phyloP scores from a whole-genome alignment of 2,797 vertebrate species.

The Darevskia mixta region DNA sequence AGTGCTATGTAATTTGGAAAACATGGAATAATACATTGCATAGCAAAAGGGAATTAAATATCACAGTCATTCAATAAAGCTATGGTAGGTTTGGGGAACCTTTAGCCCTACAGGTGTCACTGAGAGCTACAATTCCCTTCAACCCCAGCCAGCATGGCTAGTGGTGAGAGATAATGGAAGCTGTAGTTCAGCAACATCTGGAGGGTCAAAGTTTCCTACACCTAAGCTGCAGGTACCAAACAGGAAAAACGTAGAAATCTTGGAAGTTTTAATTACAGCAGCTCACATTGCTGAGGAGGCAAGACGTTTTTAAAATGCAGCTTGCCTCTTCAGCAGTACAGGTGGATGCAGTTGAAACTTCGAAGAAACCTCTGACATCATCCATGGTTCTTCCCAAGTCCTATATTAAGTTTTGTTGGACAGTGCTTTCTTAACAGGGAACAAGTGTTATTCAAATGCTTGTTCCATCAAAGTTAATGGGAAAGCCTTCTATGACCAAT shows the following conservation, averaged over 20 bases:
- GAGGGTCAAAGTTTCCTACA: too few relatives aligned
- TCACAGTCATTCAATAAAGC: neutral
- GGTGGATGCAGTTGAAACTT: neutral
- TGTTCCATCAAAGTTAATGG: neutral
- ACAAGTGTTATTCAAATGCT: neutral
- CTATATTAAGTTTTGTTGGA: neutral
- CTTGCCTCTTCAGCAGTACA: neutral
- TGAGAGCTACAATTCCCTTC: too few relatives aligned
- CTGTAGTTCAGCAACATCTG: too few relatives aligned
- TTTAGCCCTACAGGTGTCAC: too few relatives aligned
- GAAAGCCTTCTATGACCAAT: neutral
- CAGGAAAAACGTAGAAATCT: neutral
- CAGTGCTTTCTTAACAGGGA: neutral
- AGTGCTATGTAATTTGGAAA: neutral
- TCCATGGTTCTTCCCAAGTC: neutral
- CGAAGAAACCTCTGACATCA: neutral
- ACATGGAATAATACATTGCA: neutral
- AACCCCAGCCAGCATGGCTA: too few relatives aligned
- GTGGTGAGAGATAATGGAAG: too few relatives aligned
- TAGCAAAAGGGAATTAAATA: neutral
- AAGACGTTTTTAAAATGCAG: constrained; percentile 18
- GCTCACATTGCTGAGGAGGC: constrained; percentile 7
- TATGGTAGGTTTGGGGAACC: too few relatives aligned
- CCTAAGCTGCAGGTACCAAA: too few relatives aligned
- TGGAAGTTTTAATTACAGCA: neutral